These are phyloP conservation scores for Stenolophus ochropezus DNA, from an alignment of 2,888 invertebrate species.

Conservation along the genomic window DNA sequence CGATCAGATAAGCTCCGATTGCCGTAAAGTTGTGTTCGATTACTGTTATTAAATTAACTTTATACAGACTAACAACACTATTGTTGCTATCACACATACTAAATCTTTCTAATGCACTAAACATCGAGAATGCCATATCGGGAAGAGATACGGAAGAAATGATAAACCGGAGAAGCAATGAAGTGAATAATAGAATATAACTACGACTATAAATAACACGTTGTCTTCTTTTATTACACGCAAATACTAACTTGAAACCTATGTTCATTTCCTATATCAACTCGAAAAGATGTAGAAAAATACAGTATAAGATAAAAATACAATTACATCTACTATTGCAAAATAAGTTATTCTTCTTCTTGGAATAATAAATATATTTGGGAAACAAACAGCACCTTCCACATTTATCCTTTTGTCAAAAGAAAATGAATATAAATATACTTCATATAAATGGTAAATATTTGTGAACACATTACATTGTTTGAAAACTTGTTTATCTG, in stretches of 20 bases:
- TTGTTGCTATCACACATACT: neutral
- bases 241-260: too few species aligned
- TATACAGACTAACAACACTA: neutral
- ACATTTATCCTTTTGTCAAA: neutral
- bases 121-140: neutral
- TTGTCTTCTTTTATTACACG: too few species aligned
- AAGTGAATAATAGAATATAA: neutral
- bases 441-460: neutral
- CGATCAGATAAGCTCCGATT: neutral
- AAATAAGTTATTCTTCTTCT: too few species aligned
- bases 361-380: too few species aligned
- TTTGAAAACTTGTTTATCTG: neutral
- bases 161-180: neutral
- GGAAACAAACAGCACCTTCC: neutral
- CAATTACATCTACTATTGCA: too few species aligned
- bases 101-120: neutral
- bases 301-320: too few species aligned
- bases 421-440: neutral
- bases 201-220: neutral
- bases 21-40: slow-evolving; percentile 20
- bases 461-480: neutral
- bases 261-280: too few species aligned
- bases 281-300: too few species aligned
- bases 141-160: neutral
- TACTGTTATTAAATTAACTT: slow-evolving; percentile 28